These are phyloP conservation scores for Nymphalis io DNA, from an alignment of 1,140 invertebrate genomes.

Conservation along the genomic window DNA sequence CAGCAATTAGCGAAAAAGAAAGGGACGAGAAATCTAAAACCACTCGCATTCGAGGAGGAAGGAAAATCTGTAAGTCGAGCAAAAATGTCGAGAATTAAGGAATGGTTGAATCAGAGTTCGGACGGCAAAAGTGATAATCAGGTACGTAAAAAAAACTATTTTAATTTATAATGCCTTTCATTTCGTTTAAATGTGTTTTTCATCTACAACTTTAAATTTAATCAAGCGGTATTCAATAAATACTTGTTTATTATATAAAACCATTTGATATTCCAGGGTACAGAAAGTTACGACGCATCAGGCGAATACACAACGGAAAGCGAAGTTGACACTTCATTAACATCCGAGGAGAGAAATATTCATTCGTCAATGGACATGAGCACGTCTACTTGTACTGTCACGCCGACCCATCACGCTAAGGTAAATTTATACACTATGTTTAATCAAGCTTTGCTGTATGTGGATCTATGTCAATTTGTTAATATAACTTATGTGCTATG, in stretches of 20 bases:
- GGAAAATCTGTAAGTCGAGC: slow-evolving; percentile 76
- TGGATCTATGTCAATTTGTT: slow-evolving; percentile 9
- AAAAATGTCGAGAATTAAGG: slow-evolving; percentile 86
- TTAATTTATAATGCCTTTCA: not conserved
- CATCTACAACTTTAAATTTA: too few species aligned
- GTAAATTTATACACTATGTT: slow-evolving; percentile 34
- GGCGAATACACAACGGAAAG: slow-evolving; percentile 93
- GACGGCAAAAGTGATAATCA: slow-evolving; percentile 73
- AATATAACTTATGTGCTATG: not conserved
- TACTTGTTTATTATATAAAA: not conserved
- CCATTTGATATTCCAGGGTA: slow-evolving; percentile 49
- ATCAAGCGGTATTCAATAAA: not conserved
- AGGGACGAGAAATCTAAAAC: slow-evolving; percentile 77
- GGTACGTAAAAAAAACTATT: slow-evolving; percentile 47
- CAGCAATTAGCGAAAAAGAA: slow-evolving; percentile 73
- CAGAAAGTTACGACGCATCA: slow-evolving; percentile 90
- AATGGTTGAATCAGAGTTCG: slow-evolving; percentile 83
- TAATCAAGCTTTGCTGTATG: slow-evolving; percentile 11
- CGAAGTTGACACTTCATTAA: slow-evolving; percentile 85
- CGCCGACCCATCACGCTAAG: slow-evolving; percentile 75
- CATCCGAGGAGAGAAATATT: slow-evolving; percentile 85
- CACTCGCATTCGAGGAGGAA: slow-evolving; percentile 79
- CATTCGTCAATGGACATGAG: slow-evolving; percentile 78
- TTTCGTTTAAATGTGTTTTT: not conserved
- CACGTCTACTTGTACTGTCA: slow-evolving; percentile 75